These are phyloP conservation scores for Zeuzera pyrina DNA, from an alignment of 2,888 invertebrate genomes.

Conservation along the genomic window DNA sequence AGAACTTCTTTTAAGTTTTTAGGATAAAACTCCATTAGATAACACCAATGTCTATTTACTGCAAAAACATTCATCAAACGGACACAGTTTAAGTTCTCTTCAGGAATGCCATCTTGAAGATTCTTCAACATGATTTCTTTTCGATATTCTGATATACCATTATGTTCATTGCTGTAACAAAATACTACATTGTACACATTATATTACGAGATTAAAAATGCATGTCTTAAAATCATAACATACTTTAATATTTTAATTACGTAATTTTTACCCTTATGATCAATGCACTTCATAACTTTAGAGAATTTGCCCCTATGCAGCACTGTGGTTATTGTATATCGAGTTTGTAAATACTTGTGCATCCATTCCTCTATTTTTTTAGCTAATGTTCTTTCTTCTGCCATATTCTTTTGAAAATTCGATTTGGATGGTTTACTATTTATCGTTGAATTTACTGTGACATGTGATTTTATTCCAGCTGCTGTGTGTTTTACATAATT, in stretches of 20 bases:
- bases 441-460: no score
- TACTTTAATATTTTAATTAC: conserved; percentile 35
- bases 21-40: conserved; percentile 41
- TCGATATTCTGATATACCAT: conserved; percentile 7
- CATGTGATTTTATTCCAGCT: no score
- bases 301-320: conserved; percentile 32
- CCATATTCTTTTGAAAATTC: no score
- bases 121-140: conserved; percentile 23
- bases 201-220: neutral
- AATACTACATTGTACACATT: neutral
- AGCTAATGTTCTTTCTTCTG: neutral
- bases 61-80: conserved; percentile 24
- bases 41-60: conserved; percentile 24
- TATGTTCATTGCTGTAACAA: conserved; percentile 12
- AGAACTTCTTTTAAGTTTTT: conserved; percentile 30
- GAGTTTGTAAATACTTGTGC: neutral
- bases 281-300: conserved; percentile 27
- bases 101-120: conserved; percentile 25
- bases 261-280: conserved; percentile 18
- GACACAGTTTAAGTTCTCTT: conserved; percentile 23
- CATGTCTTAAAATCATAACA: conserved; percentile 12
- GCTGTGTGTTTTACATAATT: neutral
- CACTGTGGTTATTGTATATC: conserved; percentile 15
- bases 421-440: no score
- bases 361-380: neutral